These are phyloP conservation scores for Urophycis tenuis DNA, from an alignment of 2,797 vertebrate genomes.

Conservation along the genomic window DNA sequence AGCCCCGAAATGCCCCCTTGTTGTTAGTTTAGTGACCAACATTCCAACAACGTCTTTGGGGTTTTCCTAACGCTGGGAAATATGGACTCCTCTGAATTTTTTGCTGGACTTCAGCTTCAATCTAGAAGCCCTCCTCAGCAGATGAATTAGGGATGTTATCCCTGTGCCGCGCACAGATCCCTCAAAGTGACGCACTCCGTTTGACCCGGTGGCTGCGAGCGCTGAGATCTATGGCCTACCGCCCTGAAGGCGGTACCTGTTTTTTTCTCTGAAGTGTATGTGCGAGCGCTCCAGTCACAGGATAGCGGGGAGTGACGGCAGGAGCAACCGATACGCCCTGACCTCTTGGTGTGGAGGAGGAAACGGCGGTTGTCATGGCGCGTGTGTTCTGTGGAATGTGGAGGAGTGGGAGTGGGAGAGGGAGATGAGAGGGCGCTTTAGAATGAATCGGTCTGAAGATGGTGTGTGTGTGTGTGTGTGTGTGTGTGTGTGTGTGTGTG, in stretches of 20 bases:
- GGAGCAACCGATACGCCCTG: background rate
- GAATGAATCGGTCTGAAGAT: background rate
- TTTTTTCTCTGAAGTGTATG: background rate
- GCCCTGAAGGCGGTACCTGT: background rate
- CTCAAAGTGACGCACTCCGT: background rate
- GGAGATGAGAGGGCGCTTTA: background rate
- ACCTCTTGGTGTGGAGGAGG: background rate
- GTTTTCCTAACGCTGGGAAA: background rate
- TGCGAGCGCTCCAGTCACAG: background rate
- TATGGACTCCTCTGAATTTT: background rate
- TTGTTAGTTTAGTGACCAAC: no score
- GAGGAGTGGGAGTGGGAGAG: background rate
- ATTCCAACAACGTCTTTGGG: no score
- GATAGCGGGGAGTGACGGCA: background rate
- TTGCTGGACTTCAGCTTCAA: background rate
- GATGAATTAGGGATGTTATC: background rate
- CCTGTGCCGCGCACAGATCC: background rate
- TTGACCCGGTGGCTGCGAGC: background rate
- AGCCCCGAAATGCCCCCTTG: no score
- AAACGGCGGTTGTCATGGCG: background rate
- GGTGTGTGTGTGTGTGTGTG: background rate
- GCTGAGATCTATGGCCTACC: background rate
- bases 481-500: slow-evolving; percentile 5
- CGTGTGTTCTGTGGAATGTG: background rate
- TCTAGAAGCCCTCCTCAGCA: background rate